Percentiles rank a stretch among this genome's conserved stretches.
Evolutionary conservation across 2,113 vertebrate genomes (phyloP).

Genomic region (Xiphias gladius): DNA sequence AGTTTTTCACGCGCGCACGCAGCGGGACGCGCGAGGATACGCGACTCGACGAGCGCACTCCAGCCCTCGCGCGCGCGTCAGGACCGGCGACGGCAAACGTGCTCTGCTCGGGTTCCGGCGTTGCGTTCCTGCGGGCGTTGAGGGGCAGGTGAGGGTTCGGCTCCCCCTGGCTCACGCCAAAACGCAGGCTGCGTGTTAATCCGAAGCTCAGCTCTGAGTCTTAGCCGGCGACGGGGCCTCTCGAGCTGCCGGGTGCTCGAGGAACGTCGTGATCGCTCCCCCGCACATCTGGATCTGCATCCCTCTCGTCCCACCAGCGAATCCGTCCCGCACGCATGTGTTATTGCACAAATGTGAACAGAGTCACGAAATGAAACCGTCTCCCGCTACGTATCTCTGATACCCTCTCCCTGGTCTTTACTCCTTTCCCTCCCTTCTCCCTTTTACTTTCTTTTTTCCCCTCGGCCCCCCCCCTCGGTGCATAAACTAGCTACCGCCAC

Average conservation of each 20-base stretch:
- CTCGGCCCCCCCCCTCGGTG: slow-evolving; percentile 48
- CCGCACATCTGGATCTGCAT: neutral
- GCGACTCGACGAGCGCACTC: neutral
- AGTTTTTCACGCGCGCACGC: neutral
- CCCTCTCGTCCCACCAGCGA: neutral
- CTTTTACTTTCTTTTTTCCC: slow-evolving; percentile 11
- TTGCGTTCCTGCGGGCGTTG: too few relatives aligned
- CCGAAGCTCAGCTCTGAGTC: neutral
- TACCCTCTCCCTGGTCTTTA: slow-evolving; percentile 20
- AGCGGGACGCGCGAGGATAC: neutral
- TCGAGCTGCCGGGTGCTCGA: neutral
- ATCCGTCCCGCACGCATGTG: neutral
- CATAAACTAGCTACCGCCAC: slow-evolving; percentile 64
- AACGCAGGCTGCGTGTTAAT: too few relatives aligned
- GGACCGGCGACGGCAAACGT: neutral
- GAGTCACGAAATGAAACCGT: neutral
- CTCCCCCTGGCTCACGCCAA: slow-evolving; percentile 66
- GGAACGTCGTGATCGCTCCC: neutral
- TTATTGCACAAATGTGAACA: neutral
- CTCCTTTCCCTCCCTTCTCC: neutral
- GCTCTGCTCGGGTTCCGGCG: too few relatives aligned
- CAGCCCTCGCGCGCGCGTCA: neutral
- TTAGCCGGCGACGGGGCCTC: neutral
- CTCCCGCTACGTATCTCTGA: neutral
- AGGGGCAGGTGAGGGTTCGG: slow-evolving; percentile 14